Evolutionary conservation across 2,888 invertebrate genomes (phyloP), one percentile per base, ranked within the genome.

Genomic region (Caenorhabditis zanzibari): DNA sequence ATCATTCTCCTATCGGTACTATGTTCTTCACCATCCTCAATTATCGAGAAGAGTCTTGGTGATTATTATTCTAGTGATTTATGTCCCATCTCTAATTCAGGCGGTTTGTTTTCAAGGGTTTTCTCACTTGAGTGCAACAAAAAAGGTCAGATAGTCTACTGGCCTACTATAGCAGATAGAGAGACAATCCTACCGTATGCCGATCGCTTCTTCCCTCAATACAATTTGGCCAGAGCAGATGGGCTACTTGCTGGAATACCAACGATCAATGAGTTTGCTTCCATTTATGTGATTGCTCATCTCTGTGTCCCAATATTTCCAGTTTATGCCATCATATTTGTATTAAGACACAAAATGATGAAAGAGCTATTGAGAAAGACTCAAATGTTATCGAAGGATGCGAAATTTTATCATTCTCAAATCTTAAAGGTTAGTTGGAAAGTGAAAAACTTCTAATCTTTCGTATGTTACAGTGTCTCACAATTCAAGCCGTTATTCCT

Each of bases 1-100:
- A n/a, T 81, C 81, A 1, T 81, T 81, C 12, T 56, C 38, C 2
- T 81, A 81, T 16, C 63, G 81, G 5, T 76, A 64, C 41, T 75
- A 81, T 35, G 58, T 81, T 26, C 58, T 81, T 16, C 47, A 69
- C 19, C 26, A 76, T 35, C 28, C 28, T 22, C 44, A 49, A n/a
- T n/a, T 71, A 2, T 35, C 61, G 7, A 19, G 69, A 19, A 32
- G 26, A 16, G 26, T 52, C 9, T 24, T 79, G 5, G 24, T 71
- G 52, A 14, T 47, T 9, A 59, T 79, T 0, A 54, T 79, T 19
- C 3, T 61, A 1, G 19, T 79, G 0, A 32, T 79, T 12, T 79
- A 79, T 28, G 22, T 79, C 35, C 79, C 79, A 1, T 71, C 71
- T 0, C 44, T 79, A 1, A 47, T 69, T 1, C 79, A 79, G 49